Conservation (phyloP, 2,797 vertebrate genomes). For the Acanthurus leucopareius region DNA sequence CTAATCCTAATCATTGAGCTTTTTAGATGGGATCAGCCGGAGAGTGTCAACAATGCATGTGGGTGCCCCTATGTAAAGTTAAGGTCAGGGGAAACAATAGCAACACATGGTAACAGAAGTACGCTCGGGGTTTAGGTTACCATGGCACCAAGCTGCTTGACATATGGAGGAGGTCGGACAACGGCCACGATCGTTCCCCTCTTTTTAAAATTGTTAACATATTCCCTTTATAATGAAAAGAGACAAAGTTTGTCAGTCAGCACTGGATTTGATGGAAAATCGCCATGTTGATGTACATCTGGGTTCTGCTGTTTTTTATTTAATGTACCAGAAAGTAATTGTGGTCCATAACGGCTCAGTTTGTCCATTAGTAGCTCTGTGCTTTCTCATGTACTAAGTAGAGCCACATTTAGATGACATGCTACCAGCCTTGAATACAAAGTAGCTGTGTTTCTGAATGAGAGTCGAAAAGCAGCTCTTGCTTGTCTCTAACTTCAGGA, state of each 20-base stretch:
- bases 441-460: conserved; percentile 8
- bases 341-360: conserved; percentile 14
- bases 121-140: conserved; percentile 51
- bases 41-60: conserved; percentile 57
- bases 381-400: conserved; percentile 5
- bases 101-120: conserved; percentile 41
- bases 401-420: conserved; percentile 13
- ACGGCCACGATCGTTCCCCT: neutral
- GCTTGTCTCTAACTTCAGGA: neutral
- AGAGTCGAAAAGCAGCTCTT: neutral
- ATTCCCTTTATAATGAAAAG: conserved; percentile 7
- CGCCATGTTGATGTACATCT: neutral
- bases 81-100: conserved; percentile 63
- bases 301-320: neutral
- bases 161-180: conserved; percentile 35
- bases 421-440: conserved; percentile 22
- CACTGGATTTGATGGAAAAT: neutral
- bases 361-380: conserved; percentile 28
- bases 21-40: conserved; percentile 43
- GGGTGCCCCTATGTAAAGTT: conserved; percentile 50
- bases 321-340: neutral
- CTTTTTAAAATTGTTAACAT: neutral
- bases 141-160: conserved; percentile 59
- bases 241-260: neutral
- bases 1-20: conserved; percentile 67